phyloP scores from a whole-genome alignment of 1,140 invertebrate genomes.

The Drosophila baimaii region DNA sequence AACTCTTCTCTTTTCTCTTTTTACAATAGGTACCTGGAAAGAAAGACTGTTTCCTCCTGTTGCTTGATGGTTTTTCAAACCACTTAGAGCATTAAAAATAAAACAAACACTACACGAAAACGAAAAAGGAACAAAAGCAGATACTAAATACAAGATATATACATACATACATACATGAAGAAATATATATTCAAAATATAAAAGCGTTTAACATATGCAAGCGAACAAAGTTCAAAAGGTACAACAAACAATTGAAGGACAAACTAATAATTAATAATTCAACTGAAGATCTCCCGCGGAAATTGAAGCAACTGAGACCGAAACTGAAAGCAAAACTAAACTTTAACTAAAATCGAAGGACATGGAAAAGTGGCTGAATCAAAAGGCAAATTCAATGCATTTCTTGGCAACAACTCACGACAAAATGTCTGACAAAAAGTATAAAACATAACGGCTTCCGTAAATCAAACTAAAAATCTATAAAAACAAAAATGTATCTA shows the following conservation, averaged over 20 bases:
- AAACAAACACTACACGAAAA: slow-evolving; percentile 34
- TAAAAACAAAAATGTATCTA: slow-evolving; percentile 15
- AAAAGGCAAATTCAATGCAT: slow-evolving; percentile 72
- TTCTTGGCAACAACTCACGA: slow-evolving; percentile 50
- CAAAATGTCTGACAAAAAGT: slow-evolving; percentile 9
- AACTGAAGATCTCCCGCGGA: slow-evolving; percentile 33
- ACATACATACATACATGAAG: slow-evolving; percentile 27
- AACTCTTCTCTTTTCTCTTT: background rate
- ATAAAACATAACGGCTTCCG: slow-evolving; percentile 46
- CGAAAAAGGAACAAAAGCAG: slow-evolving; percentile 40
- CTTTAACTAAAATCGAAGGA: slow-evolving; percentile 4
- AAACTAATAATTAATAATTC: slow-evolving; percentile 29
- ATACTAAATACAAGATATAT: slow-evolving; percentile 40
- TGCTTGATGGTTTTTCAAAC: slow-evolving; percentile 84
- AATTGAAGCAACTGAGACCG: slow-evolving; percentile 27
- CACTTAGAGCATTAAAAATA: slow-evolving; percentile 67
- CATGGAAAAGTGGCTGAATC: slow-evolving; percentile 63
- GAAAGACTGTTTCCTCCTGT: slow-evolving; percentile 85
- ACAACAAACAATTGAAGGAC: slow-evolving; percentile 28
- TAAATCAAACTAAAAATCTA: slow-evolving; percentile 21
- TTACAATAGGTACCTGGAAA: slow-evolving; percentile 82
- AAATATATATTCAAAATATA: slow-evolving; percentile 54
- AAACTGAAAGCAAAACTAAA: slow-evolving; percentile 20
- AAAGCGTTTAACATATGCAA: slow-evolving; percentile 68
- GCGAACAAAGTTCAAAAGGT: slow-evolving; percentile 70